These are phyloP conservation scores for Onychomys leucogaster DNA, from an alignment of 2,797 vertebrate genomes.

Conservation along the genomic window DNA sequence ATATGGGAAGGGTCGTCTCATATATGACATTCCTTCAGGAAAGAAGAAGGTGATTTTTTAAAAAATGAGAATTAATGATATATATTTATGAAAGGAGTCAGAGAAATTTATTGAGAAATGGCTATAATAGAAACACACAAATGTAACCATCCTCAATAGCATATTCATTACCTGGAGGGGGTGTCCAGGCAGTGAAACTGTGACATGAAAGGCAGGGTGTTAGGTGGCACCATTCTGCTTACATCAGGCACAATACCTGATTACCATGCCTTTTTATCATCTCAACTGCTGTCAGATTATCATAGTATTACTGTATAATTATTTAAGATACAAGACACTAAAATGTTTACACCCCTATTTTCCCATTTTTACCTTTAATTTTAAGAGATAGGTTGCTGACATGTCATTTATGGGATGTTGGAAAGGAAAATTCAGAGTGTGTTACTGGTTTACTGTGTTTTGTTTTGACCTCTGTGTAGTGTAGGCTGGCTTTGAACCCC, in stretches of 20 bases:
- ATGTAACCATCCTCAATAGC: constrained; percentile 83
- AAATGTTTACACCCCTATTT: constrained; percentile 70
- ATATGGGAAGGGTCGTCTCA: constrained; percentile 83
- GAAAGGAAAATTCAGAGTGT: neutral
- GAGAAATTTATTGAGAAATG: constrained; percentile 87
- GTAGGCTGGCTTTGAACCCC: neutral
- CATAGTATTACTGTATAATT: constrained; percentile 79
- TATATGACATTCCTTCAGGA: constrained; percentile 83
- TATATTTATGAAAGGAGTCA: constrained; percentile 87
- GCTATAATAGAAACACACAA: constrained; percentile 83
- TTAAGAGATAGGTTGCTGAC: constrained; percentile 63
- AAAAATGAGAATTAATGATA: constrained; percentile 87
- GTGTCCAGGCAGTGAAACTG: constrained; percentile 82
- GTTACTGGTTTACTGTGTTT: neutral
- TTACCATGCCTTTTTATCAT: constrained; percentile 77
- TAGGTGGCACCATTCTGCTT: constrained; percentile 72
- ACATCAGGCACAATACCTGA: constrained; percentile 60
- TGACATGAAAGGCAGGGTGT: constrained; percentile 73
- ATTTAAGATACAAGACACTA: constrained; percentile 71
- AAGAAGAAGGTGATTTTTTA: constrained; percentile 85
- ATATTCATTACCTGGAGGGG: constrained; percentile 82
- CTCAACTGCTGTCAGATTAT: constrained; percentile 81
- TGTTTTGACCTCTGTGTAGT: neutral
- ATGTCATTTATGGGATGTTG: neutral
- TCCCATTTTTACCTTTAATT: constrained; percentile 25